These are phyloP conservation scores for Phorcus lineatus DNA, from an alignment of 2,888 invertebrate species.

Conservation along the genomic window DNA sequence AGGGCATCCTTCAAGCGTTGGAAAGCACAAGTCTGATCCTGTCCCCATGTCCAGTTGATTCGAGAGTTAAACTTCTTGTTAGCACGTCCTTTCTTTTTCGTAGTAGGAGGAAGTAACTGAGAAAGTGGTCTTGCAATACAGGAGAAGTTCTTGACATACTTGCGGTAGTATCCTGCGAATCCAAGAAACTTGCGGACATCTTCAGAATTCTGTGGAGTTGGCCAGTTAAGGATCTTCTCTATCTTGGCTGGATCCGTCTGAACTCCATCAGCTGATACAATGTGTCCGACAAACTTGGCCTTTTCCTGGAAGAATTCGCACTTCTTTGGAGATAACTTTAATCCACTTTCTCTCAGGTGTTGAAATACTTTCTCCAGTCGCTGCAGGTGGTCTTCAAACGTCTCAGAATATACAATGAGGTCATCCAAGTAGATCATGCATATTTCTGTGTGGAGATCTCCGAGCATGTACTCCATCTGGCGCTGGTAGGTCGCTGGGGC, in stretches of 20 bases:
- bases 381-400: slow-evolving; percentile 39
- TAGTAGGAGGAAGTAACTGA: not conserved
- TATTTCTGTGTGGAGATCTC: not conserved
- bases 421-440: slow-evolving; percentile 35
- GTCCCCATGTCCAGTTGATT: not conserved
- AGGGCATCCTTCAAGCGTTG: not conserved
- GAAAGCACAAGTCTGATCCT: not conserved
- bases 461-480: not conserved
- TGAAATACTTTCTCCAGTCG: slow-evolving; percentile 35
- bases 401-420: slow-evolving; percentile 36
- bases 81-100: not conserved
- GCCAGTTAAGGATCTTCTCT: not conserved
- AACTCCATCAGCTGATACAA: slow-evolving; percentile 37
- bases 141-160: slow-evolving; percentile 15
- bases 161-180: not conserved
- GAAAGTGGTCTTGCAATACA: not conserved
- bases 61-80: not conserved
- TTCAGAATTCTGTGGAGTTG: not conserved
- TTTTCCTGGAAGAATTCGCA: slow-evolving; percentile 31
- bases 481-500: not conserved
- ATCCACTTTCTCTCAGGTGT: slow-evolving; percentile 22
- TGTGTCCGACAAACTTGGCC: slow-evolving; percentile 37
- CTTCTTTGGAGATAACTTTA: slow-evolving; percentile 43
- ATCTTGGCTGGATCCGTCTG: slow-evolving; percentile 34
- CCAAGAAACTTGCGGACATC: not conserved